Conservation (phyloP, 2,113 vertebrate genomes). For the Lycaon pictus region DNA sequence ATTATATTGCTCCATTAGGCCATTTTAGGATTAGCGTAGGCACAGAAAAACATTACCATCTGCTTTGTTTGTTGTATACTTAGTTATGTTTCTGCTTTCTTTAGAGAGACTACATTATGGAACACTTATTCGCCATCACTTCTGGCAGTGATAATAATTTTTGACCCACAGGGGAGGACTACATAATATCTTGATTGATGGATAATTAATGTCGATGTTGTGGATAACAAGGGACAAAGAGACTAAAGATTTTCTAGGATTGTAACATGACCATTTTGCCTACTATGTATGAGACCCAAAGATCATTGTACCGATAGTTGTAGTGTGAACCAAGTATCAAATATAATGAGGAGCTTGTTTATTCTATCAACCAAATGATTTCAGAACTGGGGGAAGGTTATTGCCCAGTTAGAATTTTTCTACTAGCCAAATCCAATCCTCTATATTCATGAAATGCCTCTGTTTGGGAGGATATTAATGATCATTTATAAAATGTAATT, state of each 20-base stretch:
- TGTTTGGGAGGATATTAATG: background rate
- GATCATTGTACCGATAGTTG: background rate
- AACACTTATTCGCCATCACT: background rate
- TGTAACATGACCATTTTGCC: background rate
- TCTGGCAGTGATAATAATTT: background rate
- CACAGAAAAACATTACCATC: slow-evolving; percentile 62
- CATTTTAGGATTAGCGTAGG: background rate
- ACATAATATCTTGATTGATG: background rate
- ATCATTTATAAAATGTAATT: slow-evolving; percentile 23
- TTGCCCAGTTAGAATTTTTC: background rate
- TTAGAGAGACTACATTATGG: background rate
- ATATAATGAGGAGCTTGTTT: slow-evolving; percentile 15
- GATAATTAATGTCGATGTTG: background rate
- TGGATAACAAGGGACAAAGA: background rate
- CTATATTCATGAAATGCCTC: background rate
- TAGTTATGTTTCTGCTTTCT: background rate
- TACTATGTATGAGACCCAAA: background rate
- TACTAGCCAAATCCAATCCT: background rate
- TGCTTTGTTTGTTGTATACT: slow-evolving; percentile 63
- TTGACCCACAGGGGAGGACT: background rate
- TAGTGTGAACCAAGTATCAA: background rate
- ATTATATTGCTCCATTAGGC: background rate
- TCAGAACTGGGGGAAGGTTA: background rate
- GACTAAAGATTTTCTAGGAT: background rate
- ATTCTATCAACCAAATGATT: background rate